Evolutionary conservation across 2,113 vertebrate genomes (phyloP), one percentile per base, ranked within the genome.

Genomic region (Chauna torquata): DNA sequence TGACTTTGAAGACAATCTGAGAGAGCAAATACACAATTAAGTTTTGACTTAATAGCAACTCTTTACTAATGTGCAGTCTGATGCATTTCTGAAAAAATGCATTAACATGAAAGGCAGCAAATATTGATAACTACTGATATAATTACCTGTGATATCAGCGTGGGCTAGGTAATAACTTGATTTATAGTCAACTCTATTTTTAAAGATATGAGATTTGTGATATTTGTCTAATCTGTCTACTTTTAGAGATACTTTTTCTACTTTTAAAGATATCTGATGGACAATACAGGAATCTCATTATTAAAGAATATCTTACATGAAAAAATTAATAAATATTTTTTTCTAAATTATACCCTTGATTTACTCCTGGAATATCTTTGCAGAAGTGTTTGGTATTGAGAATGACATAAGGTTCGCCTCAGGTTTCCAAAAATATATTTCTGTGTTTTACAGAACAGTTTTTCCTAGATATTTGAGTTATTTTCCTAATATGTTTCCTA

Each of bases 1-100:
- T 95, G 88, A 92, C 86, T 94, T 94, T 88, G 72, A 95, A 91
- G 65, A 44, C 11, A 28, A 16, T 16, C 25, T 75, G 32, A 94
- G 12, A 12, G 74, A 45, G 16, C 20, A 88, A 93, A 65, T 12
- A 28, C 3, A 5, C 12, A 28, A 69, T 28, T 82, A 14, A 50
- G 16, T 66, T 83, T 54, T 91, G 8, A 66, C 7, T 81, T 66
- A 65, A 28, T 9, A 86, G 9, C 3, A 82, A 22, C 12, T 65
- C 28, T 78, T 66, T 50, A n/a, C 23, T 84, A 75, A 57, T 55
- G 15, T 47, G 4, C 2, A 50, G 11, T 65, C 75, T 64, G 12
- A 70, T 17, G 4, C 1, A 55, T 90, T 90, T 90, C 38, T 82
- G 13, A 76, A 94, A 94, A 85, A 79, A 32, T 3, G 38, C 11